Base-by-base conservation (phyloP, 1,140 invertebrate species). In the Paralvinella palmiformis region DNA sequence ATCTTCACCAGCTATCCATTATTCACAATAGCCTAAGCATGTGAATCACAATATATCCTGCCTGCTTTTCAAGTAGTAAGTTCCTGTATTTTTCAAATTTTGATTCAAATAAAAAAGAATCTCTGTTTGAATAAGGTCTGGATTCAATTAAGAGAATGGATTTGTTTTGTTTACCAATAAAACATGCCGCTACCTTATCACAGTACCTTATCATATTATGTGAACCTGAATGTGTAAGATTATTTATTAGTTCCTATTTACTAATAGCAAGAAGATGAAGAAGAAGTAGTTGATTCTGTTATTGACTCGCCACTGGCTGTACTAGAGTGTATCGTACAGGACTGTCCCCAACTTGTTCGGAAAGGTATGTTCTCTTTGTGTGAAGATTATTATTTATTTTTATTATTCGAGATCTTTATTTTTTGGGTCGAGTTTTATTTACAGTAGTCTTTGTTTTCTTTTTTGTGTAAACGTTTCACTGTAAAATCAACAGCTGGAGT, bases 341-440 rank as follows among this genome's bases (percentile, higher is more conserved):
- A 85, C 60, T 90, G 88, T 72, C 88, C 88, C 1, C 67, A 84
- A 44, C 75, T 89, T 2, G 73, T 90, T 15, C 81, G 84, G 36
- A 85, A 86, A 77, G 83, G 83, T 84, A 72, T 24, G 48, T 29
- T 22, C 35, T 31, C n/a, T 24, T 56, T 29, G 15, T 22, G 33
- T 45, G 29, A 36, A 41, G 31, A 63, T 45, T 29, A 33, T 55
- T 15, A 15, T n/a, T 17, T 50, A 45, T 24, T 44, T 41, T 44
- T 31, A 53, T 62, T 64, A 31, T 58, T 27, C 24, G 29, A 33
- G 6, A 32, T 32, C 15, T 17, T 27, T 36, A 5, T 3, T 52
- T 36, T 27, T 24, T 45, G 44, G 32, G 5, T 57, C 27, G 15
- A 6, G 6, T 48, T 17, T 31, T 29, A 17, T 50, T n/a, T 20